phyloP scores from a whole-genome alignment of 2,888 invertebrate genomes.

The Sycophila texana region DNA sequence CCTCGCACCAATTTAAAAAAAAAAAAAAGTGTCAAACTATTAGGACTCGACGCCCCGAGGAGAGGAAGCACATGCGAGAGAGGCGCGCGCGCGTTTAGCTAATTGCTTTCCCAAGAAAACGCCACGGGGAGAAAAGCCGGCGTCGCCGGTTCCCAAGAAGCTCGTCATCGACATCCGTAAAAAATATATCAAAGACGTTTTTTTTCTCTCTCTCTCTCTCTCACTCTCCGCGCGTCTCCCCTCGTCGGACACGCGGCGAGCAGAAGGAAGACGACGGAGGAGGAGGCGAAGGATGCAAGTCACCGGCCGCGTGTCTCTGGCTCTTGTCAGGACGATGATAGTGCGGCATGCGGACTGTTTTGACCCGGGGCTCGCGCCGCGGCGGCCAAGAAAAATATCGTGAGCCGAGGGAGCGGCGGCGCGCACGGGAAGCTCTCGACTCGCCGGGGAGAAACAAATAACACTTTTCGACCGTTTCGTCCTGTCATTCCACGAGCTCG shows the following conservation, averaged over 20 bases:
- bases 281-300: background rate
- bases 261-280: too few species aligned
- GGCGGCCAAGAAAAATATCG: slow-evolving; percentile 37
- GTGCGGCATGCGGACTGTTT: background rate
- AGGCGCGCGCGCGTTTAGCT: slow-evolving; percentile 28
- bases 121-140: slow-evolving; percentile 1
- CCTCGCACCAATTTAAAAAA: slow-evolving; percentile 36
- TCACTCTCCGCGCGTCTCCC: too few species aligned
- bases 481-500: slow-evolving; percentile 14
- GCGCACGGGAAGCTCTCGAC: background rate
- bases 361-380: background rate
- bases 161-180: slow-evolving; percentile 10
- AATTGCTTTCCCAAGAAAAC: slow-evolving; percentile 37
- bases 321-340: background rate
- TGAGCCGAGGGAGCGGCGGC: background rate
- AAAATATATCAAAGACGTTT: slow-evolving; percentile 1
- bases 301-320: background rate
- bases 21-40: slow-evolving; percentile 46
- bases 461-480: slow-evolving; percentile 20
- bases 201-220: too few species aligned
- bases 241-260: too few species aligned
- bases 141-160: background rate
- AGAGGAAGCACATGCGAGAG: background rate
- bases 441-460: slow-evolving; percentile 37
- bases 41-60: slow-evolving; percentile 28